A percentile compares a stretch with the other conserved stretches of the same genome.
phyloP scores from a whole-genome alignment of 2,888 invertebrate genomes.

The Acanthococcus lagerstroemiae region DNA sequence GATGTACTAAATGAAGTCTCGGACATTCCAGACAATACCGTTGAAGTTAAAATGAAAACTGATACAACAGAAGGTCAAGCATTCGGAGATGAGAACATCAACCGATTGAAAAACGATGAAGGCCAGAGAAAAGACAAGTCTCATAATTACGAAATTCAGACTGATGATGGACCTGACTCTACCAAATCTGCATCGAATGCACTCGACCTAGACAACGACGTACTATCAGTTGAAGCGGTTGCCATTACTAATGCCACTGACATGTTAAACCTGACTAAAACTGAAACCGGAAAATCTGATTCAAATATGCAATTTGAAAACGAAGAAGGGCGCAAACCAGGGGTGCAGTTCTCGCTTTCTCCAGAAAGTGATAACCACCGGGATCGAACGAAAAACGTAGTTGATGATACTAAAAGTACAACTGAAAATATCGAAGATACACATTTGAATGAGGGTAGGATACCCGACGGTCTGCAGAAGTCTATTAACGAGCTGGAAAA shows the following conservation, averaged over 20 bases:
- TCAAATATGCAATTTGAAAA: too few relatives aligned
- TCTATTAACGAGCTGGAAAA: not conserved
- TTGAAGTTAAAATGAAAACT: not conserved
- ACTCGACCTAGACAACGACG: not conserved
- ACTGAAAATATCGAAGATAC: conserved; percentile 16
- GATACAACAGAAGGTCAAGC: not conserved
- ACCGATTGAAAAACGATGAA: conserved; percentile 13
- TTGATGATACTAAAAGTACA: conserved; percentile 41
- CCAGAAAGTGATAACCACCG: too few relatives aligned
- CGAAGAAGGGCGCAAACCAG: too few relatives aligned
- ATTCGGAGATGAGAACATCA: conserved; percentile 15
- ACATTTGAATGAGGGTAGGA: too few relatives aligned
- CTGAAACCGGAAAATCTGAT: too few relatives aligned
- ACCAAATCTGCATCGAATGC: not conserved
- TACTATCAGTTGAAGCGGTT: not conserved
- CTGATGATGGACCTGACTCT: not conserved
- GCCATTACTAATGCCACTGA: not conserved
- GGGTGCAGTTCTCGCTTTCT: too few relatives aligned
- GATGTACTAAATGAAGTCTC: conserved; percentile 22
- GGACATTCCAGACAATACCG: conserved; percentile 15
- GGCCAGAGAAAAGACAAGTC: not conserved
- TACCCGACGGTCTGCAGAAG: not conserved
- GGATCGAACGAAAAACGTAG: conserved; percentile 47
- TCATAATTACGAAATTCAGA: not conserved
- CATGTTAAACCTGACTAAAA: not conserved